Evolutionary conservation across 2,888 invertebrate species (phyloP), one percentile per base, ranked within the genome.

Genomic region (Hydraecia micacea): DNA sequence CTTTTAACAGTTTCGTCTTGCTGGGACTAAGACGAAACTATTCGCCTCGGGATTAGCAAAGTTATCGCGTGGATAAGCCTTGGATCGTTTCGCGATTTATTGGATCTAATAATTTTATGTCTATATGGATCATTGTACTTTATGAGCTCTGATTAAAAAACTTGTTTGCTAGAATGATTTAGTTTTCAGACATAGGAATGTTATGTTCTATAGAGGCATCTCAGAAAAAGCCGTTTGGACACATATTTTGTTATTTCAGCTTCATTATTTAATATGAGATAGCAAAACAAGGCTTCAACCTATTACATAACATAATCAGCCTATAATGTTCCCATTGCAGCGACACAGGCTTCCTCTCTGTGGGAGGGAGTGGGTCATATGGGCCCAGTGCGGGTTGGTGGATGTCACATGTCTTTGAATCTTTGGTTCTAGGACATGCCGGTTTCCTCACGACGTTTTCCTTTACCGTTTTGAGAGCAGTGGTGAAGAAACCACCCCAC

Each of bases 1-100:
- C 85, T 85, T 87, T 84, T 81, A 75, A 88, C 85, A 88, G 68
- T 86, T 87, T 25, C 58, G 46, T 58, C 73, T 42, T 74, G 46
- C 74, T 60, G 15, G 18, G 21, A 73, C n/a, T 4, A 36, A 36
- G 46, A 46, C 49, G 58, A 42, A 80, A 87, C 85, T 87, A 77
- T 87, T 87, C 77, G 80, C 76, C 67, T 55, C 32, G 66, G 55
- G 79, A 77, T 83, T 78, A 79, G 49, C 75, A 52, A 87, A 88
- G 84, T 87, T 88, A 77, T 73, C 69, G 32, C 75, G 52, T 73
- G 78, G 83, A 87, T 87, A 79, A 85, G 62, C 25, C 74, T 69
- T 25, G 76, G 72, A 69, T 75, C 77, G 67, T 77, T 74, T 72
- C 39, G n/a, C 74, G 81, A 85, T 86, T 87, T 80, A 87, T 86